Conservation (phyloP, 2,888 invertebrate genomes). For the Dichetophora obliterata region DNA sequence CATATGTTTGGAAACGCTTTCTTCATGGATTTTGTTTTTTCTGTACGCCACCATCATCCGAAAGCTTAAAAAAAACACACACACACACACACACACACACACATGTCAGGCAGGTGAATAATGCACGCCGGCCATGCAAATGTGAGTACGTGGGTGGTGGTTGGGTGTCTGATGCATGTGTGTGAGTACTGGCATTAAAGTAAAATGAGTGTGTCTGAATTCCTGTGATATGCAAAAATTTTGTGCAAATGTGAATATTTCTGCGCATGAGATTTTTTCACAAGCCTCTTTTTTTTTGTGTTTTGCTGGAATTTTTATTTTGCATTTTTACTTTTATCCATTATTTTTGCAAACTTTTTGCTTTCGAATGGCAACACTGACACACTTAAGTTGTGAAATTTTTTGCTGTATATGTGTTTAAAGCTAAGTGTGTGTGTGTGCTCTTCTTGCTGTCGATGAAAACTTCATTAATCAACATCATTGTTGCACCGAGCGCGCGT, state of each 20-base stretch:
- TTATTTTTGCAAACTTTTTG: background rate
- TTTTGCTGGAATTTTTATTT: background rate
- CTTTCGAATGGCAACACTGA: conserved; percentile 5
- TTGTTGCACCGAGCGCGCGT: background rate
- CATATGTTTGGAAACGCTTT: background rate
- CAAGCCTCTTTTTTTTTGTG: too few species aligned
- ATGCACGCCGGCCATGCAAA: background rate
- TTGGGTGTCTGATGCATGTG: background rate
- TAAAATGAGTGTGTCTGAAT: background rate
- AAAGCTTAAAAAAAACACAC: background rate
- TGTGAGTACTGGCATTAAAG: too few species aligned
- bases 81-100: background rate
- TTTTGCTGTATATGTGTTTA: background rate
- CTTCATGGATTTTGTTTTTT: background rate
- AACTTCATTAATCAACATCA: conserved; percentile 36
- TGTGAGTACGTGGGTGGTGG: background rate
- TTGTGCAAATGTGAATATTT: conserved; percentile 25
- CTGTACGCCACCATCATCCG: background rate
- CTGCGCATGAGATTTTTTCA: background rate
- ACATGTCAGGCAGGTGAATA: background rate
- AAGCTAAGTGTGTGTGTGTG: conserved; percentile 4
- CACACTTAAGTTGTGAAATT: background rate
- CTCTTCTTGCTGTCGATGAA: background rate
- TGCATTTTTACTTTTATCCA: background rate
- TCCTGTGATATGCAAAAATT: background rate